These are phyloP conservation scores for Caenorhabditis sp. DNA, from an alignment of 2,888 invertebrate genomes.

Conservation along the genomic window DNA sequence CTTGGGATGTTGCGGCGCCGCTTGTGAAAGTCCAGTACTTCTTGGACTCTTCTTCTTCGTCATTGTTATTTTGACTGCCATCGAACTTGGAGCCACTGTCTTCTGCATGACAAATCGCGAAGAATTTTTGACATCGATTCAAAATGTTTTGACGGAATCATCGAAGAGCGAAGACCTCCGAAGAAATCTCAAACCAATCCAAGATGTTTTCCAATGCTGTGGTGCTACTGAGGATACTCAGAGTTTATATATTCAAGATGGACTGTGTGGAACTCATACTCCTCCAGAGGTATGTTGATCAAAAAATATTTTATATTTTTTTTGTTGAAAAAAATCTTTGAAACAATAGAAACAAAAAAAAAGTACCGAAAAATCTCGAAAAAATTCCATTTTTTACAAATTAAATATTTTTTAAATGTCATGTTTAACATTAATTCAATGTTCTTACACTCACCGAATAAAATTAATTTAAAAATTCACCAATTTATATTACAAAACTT, in stretches of 20 bases:
- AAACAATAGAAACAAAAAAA: no score
- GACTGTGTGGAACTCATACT: constrained; percentile 41
- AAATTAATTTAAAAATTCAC: no score
- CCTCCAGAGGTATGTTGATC: constrained; percentile 8
- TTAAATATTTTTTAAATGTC: no score
- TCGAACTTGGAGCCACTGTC: constrained; percentile 61
- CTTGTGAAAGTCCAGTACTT: constrained; percentile 61
- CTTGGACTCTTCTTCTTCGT: constrained; percentile 66
- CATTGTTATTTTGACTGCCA: constrained; percentile 58
- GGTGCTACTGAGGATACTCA: constrained; percentile 64
- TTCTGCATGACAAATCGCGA: constrained; percentile 59
- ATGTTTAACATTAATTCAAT: no score
- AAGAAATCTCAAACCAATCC: constrained; percentile 63
- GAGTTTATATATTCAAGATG: constrained; percentile 44
- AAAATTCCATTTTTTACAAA: no score
- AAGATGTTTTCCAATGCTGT: constrained; percentile 64
- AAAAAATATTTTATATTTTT: no score
- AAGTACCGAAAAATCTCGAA: no score
- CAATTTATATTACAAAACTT: no score
- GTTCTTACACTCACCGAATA: no score
- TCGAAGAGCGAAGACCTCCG: constrained; percentile 42
- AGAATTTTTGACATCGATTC: constrained; percentile 55
- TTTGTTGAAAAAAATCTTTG: no score
- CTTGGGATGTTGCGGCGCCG: constrained; percentile 69
- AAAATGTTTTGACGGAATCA: constrained; percentile 51